These are phyloP conservation scores for Melanaphis sacchari DNA, from an alignment of 1,140 invertebrate species.

Conservation along the genomic window DNA sequence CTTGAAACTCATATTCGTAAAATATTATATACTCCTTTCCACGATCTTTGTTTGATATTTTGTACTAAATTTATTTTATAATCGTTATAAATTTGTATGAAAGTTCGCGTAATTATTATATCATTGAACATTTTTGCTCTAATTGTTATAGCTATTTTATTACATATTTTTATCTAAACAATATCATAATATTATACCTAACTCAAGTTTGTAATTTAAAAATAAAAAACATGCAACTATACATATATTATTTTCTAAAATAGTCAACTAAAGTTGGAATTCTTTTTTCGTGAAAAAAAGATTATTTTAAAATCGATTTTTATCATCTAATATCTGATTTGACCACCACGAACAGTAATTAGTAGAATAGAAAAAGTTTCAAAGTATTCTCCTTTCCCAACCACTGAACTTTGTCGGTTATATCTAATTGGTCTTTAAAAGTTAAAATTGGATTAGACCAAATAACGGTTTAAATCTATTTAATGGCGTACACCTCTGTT, in stretches of 20 bases:
- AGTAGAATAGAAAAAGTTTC: slow-evolving; percentile 23
- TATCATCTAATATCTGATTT: slow-evolving; percentile 22
- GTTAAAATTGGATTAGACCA: slow-evolving; percentile 40
- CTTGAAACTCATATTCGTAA: too few relatives aligned
- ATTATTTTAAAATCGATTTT: slow-evolving; percentile 24
- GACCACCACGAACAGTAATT: slow-evolving; percentile 28
- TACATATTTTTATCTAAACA: not conserved
- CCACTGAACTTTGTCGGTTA: slow-evolving; percentile 21
- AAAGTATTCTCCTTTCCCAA: not conserved
- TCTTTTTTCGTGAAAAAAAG: not conserved
- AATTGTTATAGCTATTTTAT: not conserved
- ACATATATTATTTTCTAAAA: not conserved
- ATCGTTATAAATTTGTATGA: not conserved
- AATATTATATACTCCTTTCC: too few relatives aligned
- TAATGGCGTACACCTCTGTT: slow-evolving; percentile 13
- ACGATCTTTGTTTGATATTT: too few relatives aligned
- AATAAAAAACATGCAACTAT: too few relatives aligned
- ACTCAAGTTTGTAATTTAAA: not conserved
- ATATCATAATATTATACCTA: too few relatives aligned
- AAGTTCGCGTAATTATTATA: not conserved
- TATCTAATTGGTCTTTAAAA: slow-evolving; percentile 48
- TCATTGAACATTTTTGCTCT: not conserved
- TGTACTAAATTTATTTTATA: too few relatives aligned
- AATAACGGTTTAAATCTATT: slow-evolving; percentile 45
- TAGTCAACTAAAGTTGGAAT: too few relatives aligned